These are phyloP conservation scores for Bufo bufo DNA, from an alignment of 2,113 vertebrate species.

Conservation along the genomic window DNA sequence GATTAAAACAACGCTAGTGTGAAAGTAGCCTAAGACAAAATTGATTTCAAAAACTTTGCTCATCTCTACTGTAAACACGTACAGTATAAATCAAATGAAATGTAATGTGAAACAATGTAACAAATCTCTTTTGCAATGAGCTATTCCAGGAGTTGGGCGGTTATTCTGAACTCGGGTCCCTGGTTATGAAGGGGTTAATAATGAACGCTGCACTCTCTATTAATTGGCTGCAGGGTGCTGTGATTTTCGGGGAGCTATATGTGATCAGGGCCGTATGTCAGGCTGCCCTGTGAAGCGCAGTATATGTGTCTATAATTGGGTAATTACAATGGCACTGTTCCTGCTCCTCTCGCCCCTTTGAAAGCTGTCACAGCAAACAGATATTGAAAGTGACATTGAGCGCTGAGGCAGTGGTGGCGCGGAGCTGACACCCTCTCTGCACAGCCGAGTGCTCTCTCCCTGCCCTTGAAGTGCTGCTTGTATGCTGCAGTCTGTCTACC, in stretches of 20 bases:
- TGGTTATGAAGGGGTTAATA: not conserved
- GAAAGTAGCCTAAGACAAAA: no score
- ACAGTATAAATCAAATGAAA: no score
- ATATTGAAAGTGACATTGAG: conserved; percentile 47
- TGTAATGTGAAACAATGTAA: not conserved
- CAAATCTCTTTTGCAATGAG: not conserved
- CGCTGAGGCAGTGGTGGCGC: conserved; percentile 19
- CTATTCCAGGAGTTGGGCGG: not conserved
- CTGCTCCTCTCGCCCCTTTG: conserved; percentile 37
- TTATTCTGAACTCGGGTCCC: not conserved
- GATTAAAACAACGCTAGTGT: no score
- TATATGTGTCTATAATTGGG: conserved; percentile 37
- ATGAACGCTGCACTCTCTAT: not conserved
- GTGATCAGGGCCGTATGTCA: not conserved
- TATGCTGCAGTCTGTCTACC: conserved; percentile 34
- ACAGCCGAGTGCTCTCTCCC: not conserved
- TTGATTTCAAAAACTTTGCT: no score
- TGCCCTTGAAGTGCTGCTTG: conserved; percentile 42
- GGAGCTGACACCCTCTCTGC: conserved; percentile 32
- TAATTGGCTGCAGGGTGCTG: not conserved
- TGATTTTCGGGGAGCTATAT: not conserved
- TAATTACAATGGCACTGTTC: conserved; percentile 43
- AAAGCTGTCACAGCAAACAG: conserved; percentile 39
- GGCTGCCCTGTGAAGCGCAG: not conserved
- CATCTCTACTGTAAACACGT: no score